Percentiles rank a stretch among this genome's conserved stretches.
Evolutionary conservation across 92 coral and sea anemone genomes (phyloP).

Genomic region (Meandrina meandrites): DNA sequence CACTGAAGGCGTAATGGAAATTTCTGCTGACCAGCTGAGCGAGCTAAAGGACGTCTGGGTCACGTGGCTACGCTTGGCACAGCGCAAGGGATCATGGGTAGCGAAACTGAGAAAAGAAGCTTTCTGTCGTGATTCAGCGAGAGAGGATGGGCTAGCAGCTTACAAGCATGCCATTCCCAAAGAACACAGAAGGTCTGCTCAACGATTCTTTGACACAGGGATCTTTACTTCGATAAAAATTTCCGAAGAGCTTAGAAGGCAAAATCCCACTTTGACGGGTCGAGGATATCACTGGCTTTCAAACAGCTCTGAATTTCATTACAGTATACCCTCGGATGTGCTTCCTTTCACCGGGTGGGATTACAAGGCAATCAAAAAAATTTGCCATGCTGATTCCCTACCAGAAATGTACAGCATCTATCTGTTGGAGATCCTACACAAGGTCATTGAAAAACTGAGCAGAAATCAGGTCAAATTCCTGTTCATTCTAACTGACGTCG

Average conservation of each 20-base stretch:
- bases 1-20: conserved; percentile 58
- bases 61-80: conserved; percentile 59
- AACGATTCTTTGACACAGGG: conserved; percentile 60
- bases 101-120: conserved; percentile 34
- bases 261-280: conserved; percentile 74
- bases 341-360: conserved; percentile 80
- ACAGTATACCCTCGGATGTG: conserved; percentile 35
- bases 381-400: conserved; percentile 36
- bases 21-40: conserved; percentile 51
- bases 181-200: conserved; percentile 53
- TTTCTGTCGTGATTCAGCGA: not conserved
- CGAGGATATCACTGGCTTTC: not conserved
- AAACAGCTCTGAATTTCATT: conserved; percentile 16
- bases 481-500: conserved; percentile 51
- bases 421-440: conserved; percentile 41
- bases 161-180: conserved; percentile 57
- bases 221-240: conserved; percentile 31
- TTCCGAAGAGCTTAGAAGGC: conserved; percentile 11
- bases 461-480: conserved; percentile 47
- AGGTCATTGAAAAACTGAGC: conserved; percentile 27
- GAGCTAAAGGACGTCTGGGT: conserved; percentile 64
- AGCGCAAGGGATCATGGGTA: conserved; percentile 27
- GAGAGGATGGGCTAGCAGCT: conserved; percentile 23
- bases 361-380: conserved; percentile 49
- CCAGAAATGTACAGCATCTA: conserved; percentile 59